Evolutionary conservation across 2,797 vertebrate species (phyloP), one percentile per base, ranked within the genome.

Genomic region (Valencia hispanica): DNA sequence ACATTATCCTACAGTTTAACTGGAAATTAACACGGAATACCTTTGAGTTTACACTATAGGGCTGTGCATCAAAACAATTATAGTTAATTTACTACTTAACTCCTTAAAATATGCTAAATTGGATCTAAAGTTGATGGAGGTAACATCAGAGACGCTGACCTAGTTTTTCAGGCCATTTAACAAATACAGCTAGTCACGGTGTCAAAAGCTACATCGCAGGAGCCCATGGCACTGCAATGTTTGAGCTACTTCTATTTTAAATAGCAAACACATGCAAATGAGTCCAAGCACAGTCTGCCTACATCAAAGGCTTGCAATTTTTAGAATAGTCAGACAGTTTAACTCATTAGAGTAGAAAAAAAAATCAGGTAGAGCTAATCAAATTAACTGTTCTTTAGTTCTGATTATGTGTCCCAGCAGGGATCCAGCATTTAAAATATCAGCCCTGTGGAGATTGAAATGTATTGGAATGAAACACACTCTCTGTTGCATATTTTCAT

Each of bases 311-410:
- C 45, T 2, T 68, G 66, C 17, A 34, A 10, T 77, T 76, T 79
- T 82, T 51, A 32, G 65, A 73, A 32, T 0, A 74, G 53, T 77
- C 36, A 43, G 73, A 81, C 27, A 68, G 53, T 76, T 73, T 65
- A 75, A 76, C 47, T 71, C 25, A 9, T 70, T 15, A 27, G 14
- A 25, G 51, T 39, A 71, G 45, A 57, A 75, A 79, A 57, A 74
- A 80, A 78, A 74, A 32, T 63, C 71, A 71, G 48, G 51, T 68
- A 76, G 74, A 86, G 69, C 75, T 81, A 79, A 79, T 66, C 71
- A 74, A 27, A 0, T 36, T 81, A 78, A 75, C 14, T 5, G 36
- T 75, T 61, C 39, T 75, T 74, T 41, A 18, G 6, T 68, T 84
- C 65, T 70, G 74, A 71, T 82, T 73, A 74, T 68, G 61, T 59